Evolutionary conservation across 2,797 vertebrate genomes (phyloP).

Genomic region (Odontamblyopus lacepedii): DNA sequence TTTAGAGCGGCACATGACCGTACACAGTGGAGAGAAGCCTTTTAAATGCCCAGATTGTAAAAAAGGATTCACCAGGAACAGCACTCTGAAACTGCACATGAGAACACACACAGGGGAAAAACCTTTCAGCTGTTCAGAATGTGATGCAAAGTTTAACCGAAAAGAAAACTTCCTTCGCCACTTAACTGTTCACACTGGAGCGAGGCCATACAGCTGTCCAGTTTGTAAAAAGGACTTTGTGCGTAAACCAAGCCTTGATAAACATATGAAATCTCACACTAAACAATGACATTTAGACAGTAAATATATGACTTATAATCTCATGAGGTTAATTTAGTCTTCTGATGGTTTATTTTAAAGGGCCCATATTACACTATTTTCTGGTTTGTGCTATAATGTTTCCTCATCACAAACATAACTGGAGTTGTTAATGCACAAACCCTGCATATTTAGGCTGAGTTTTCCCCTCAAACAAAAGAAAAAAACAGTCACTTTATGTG

Average conservation of each 20-base stretch:
- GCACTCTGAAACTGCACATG: constrained; percentile 11
- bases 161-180: constrained; percentile 14
- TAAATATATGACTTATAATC: neutral
- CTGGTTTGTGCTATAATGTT: no score
- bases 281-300: neutral
- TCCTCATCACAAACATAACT: no score
- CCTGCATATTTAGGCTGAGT: no score
- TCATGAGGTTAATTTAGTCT: no score
- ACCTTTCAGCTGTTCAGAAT: constrained; percentile 8
- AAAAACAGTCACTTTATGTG: no score
- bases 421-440: no score
- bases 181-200: constrained; percentile 6
- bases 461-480: no score
- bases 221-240: constrained; percentile 12
- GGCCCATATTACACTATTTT: no score
- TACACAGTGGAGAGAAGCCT: constrained; percentile 13
- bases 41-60: constrained; percentile 13
- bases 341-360: no score
- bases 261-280: constrained; percentile 10
- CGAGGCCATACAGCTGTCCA: constrained; percentile 5
- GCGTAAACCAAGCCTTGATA: constrained; percentile 8
- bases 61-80: constrained; percentile 14
- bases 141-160: constrained; percentile 3
- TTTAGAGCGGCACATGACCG: constrained; percentile 9
- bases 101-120: constrained; percentile 15